Evolutionary conservation across 2,113 vertebrate genomes (phyloP), one percentile per base, ranked within the genome.

Genomic region (Pterocles gutturalis): DNA sequence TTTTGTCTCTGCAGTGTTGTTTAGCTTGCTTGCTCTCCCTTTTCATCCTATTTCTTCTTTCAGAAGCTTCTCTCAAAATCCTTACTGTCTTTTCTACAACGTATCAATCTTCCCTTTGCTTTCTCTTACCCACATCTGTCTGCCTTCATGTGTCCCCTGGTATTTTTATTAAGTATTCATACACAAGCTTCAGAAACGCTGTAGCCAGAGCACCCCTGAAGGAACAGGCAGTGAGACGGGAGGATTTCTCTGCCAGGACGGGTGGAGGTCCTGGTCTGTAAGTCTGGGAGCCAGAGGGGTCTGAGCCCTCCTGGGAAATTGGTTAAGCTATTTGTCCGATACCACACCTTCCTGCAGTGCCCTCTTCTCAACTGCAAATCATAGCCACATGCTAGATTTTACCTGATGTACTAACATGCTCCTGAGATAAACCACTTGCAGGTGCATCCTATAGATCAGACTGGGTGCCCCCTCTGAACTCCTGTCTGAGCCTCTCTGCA

Each of bases 21-120:
- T 87, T 83, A 33, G 36, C 49, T 83, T 82, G 45, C 58, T 96
- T 89, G 18, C 45, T 93, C 48, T 94, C n/a, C 43, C 55, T 91
- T 93, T 41, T 24, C 7, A 46, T 54, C 33, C 79, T 17, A 18
- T 81, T 90, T 81, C 55, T 77, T 77, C 38, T 73, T 89, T 57
- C 78, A 80, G 79, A 93, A 73, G 36, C 66, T 80, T 79, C 80
- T 60, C 36, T 80, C 58, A 54, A 83, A 94, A 72, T 28, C 33
- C 28, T 75, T 31, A 28, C 20, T 85, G 34, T 69, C 48, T 87
- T 93, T 85, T 72, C 29, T 66, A 58, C 45, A 64, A 60, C 70
- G 65, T 90, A 83, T 77, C 79, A 67, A 46, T 90, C 90, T 94
- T 87, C 61, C 48, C 34, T 89, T 66, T 4, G 1, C 31, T 75